These are phyloP conservation scores for Cyanoramphus novaezelandiae DNA, from an alignment of 2,113 vertebrate genomes.

Conservation along the genomic window DNA sequence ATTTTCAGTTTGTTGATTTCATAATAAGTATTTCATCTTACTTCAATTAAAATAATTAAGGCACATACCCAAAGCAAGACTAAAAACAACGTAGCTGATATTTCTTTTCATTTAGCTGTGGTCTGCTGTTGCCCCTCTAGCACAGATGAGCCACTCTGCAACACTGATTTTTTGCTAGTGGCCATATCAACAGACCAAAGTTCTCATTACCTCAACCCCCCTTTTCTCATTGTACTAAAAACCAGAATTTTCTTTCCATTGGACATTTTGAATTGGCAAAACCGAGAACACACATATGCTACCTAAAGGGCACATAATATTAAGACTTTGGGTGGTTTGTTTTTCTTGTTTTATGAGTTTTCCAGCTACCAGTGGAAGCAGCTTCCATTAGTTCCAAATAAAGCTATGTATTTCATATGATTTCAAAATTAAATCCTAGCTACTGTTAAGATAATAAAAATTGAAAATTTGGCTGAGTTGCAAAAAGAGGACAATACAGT, in stretches of 20 bases:
- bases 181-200: constrained; percentile 74
- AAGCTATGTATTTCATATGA: not conserved
- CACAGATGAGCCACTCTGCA: constrained; percentile 77
- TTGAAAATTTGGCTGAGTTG: not conserved
- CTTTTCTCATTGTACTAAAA: constrained; percentile 68
- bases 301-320: not conserved
- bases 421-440: not conserved
- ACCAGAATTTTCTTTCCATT: not conserved
- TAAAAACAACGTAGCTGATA: constrained; percentile 15
- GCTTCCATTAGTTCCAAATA: not conserved
- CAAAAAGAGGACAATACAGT: not conserved
- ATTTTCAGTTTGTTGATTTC: not conserved
- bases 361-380: not conserved
- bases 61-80: not conserved
- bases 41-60: constrained; percentile 15
- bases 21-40: not conserved
- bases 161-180: constrained; percentile 70
- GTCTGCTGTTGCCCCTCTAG: constrained; percentile 77
- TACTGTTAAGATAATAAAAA: not conserved
- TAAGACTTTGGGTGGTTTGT: not conserved
- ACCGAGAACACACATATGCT: not conserved
- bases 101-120: constrained; percentile 66
- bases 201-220: constrained; percentile 71
- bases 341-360: not conserved
- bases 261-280: not conserved